Evolutionary conservation across 1,140 invertebrate genomes (phyloP).

Genomic region (Brachionus paranguensis): DNA sequence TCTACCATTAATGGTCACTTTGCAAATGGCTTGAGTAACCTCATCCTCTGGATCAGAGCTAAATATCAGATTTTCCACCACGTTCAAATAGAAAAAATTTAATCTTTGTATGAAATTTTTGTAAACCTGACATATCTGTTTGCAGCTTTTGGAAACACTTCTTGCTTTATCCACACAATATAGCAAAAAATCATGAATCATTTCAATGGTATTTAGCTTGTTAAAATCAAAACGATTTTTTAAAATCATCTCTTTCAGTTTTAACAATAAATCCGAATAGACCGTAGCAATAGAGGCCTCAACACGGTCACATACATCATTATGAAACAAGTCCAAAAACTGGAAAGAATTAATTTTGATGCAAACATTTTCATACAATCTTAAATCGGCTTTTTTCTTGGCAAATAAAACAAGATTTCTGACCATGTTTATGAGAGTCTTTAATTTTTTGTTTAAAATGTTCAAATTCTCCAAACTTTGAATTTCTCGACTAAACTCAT

Average conservation of each 20-base stretch:
- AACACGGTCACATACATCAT: neutral
- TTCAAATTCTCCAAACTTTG: neutral
- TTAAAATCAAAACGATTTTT: neutral
- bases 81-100: neutral
- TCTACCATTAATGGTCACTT: neutral
- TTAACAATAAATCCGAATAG: neutral
- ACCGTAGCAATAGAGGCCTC: neutral
- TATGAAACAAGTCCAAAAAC: neutral
- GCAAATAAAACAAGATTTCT: neutral
- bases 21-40: neutral
- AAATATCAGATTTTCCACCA: neutral
- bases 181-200: neutral
- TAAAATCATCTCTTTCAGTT: neutral
- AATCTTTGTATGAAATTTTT: neutral
- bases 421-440: neutral
- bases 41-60: neutral
- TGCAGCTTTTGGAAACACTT: neutral
- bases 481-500: neutral
- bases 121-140: neutral
- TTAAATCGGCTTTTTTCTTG: neutral
- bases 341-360: neutral
- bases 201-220: neutral
- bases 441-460: neutral
- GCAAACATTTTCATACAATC: neutral
- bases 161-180: neutral